Evolutionary conservation across 1,140 invertebrate species (phyloP), one percentile per base, ranked within the genome.

Genomic region (Batillaria attramentaria): DNA sequence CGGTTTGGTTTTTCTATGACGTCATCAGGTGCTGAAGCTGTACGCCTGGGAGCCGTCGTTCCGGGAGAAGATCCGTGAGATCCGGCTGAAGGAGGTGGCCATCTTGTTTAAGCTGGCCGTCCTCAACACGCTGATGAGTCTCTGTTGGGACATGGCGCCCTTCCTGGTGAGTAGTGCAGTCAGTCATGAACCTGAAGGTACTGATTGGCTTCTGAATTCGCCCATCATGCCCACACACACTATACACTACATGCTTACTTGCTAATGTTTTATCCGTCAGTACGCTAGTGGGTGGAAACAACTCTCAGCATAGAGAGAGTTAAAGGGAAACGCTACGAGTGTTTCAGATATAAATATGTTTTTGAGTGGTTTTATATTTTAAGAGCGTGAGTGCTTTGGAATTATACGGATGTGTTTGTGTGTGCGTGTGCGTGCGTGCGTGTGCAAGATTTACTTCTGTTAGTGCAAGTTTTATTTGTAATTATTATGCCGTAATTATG

Each of bases 141-240:
- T 98, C 89, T 94, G 97, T 81, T 98, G 97, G 96, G 95, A 95
- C 2, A 97, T 95, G 91, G 96, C 97, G 8, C 97, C 97, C 24
- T 98, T 98, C 91, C 92, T 98, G 31, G 86, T 88, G 33, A 85
- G 81, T 82, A 54, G 24, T 46, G 1, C 6, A 28, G 18, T 66
- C 4, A 35, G 24, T 37, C 13, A 16, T 50, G 8, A 46, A 35
- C 13, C 20, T 74, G 18, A 35, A 28, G 6, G 10, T 57, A 24
- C n/a, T 16, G 10, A 69, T 69, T 10, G 37, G 28, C 35, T 18
- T 69, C 20, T 39, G n/a, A 37, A 66, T 66, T 66, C 41, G 13
- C 8, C 31, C 24, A 46, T 20, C 35, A 20, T 13, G 18, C 37
- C 41, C 13, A 20, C 16, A 37, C 41, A 20, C 24, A 33, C 39